phyloP scores from a whole-genome alignment of 1,140 invertebrate species.

The Macrosteles quadrilineatus region DNA sequence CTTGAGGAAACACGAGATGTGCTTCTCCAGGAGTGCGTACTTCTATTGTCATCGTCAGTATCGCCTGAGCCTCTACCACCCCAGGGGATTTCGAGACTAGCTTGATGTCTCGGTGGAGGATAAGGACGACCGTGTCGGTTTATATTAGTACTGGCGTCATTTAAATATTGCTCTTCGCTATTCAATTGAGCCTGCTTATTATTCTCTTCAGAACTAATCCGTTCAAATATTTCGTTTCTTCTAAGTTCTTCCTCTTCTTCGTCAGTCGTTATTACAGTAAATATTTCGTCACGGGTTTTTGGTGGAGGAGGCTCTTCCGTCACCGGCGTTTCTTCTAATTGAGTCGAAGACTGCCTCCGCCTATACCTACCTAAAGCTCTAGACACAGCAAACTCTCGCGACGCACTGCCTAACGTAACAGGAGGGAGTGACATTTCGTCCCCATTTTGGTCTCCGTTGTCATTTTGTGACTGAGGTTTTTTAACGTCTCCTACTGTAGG shows the following conservation, averaged over 20 bases:
- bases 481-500: conserved; percentile 72
- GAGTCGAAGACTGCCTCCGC: conserved; percentile 60
- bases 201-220: conserved; percentile 39
- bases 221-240: conserved; percentile 42
- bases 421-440: conserved; percentile 51
- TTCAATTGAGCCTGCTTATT: conserved; percentile 17
- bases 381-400: conserved; percentile 82
- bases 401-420: conserved; percentile 60
- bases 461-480: conserved; percentile 54
- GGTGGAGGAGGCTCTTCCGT: conserved; percentile 44
- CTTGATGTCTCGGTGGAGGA: conserved; percentile 68
- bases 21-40: conserved; percentile 83
- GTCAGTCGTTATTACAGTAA: conserved; percentile 38
- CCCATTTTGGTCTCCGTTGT: conserved; percentile 51
- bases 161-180: conserved; percentile 26
- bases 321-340: conserved; percentile 52
- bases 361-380: conserved; percentile 79
- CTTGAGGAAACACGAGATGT: conserved; percentile 83
- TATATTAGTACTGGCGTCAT: neutral
- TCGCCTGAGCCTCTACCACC: conserved; percentile 58
- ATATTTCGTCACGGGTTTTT: conserved; percentile 34
- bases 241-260: conserved; percentile 41
- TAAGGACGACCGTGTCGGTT: conserved; percentile 41
- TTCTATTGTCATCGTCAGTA: conserved; percentile 75
- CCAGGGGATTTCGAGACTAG: conserved; percentile 77